Percentiles rank a stretch among this genome's conserved stretches.
phyloP scores from a whole-genome alignment of 2,888 invertebrate species.

The Sinohyriopsis cumingii region DNA sequence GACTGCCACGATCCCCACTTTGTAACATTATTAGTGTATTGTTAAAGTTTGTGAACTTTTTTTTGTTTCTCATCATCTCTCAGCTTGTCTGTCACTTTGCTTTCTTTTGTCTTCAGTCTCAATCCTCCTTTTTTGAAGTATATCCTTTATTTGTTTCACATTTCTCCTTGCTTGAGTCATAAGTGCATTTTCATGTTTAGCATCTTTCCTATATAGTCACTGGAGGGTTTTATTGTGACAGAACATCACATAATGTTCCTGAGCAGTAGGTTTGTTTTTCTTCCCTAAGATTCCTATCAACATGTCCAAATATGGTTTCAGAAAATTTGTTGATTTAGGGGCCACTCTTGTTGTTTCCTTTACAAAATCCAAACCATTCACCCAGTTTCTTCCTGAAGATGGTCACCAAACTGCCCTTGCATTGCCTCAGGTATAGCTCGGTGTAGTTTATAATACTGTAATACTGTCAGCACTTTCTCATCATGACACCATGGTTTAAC shows the following conservation, averaged over 20 bases:
- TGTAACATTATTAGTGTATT: slow-evolving; percentile 9
- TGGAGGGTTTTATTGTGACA: slow-evolving; percentile 24
- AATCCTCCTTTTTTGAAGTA: slow-evolving; percentile 18
- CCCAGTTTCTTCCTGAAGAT: slow-evolving; percentile 17
- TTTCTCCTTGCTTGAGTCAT: slow-evolving; percentile 10
- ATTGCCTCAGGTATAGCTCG: slow-evolving; percentile 10
- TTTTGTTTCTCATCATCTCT: slow-evolving; percentile 6
- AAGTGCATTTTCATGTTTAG: slow-evolving; percentile 9
- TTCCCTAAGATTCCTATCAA: slow-evolving; percentile 21
- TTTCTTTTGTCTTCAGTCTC: slow-evolving; percentile 22
- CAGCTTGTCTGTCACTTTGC: slow-evolving; percentile 5
- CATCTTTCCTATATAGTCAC: slow-evolving; percentile 16
- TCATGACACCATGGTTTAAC: slow-evolving; percentile 13
- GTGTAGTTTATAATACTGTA: slow-evolving; percentile 5
- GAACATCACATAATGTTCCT: slow-evolving; percentile 22
- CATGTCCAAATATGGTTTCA: slow-evolving; percentile 19
- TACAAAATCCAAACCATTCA: slow-evolving; percentile 4
- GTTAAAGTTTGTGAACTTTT: slow-evolving; percentile 11
- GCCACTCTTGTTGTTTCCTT: slow-evolving; percentile 6
- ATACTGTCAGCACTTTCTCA: slow-evolving; percentile 6
- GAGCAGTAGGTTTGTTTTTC: slow-evolving; percentile 18
- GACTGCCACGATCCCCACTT: too few species aligned
- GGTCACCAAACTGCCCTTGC: slow-evolving; percentile 15
- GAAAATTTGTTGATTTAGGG: slow-evolving; percentile 17
- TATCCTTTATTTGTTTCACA: slow-evolving; percentile 2